Evolutionary conservation across 2,113 vertebrate species (phyloP), one percentile per base, ranked within the genome.

Genomic region (Hyperopisus bebe): DNA sequence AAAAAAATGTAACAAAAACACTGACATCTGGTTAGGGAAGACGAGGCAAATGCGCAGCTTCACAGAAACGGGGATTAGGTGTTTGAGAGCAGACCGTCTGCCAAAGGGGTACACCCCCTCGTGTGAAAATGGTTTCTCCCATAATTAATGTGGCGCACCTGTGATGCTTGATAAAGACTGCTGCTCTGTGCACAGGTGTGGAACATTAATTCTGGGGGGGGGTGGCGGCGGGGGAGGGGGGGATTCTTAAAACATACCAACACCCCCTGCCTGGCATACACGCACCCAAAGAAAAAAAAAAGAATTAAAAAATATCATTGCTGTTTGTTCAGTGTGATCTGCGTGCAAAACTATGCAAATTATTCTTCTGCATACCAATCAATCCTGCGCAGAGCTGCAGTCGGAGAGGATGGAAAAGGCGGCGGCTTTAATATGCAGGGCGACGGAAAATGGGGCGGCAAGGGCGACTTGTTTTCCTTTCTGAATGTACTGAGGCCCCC

Each of bases 121-220:
- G 89, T 88, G 91, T 92, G 93, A 95, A 91, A 95, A 96, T 95
- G 95, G 95, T 95, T 96, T 96, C 94, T 95, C 92, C 95, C 94
- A 95, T 95, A 95, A 95, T 96, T 96, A 96, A 96, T 95, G 95
- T 94, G 94, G 94, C 94, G 94, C 96, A 96, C 96, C 96, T 96
- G 96, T 95, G 95, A 96, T 96, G 95, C 95, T 95, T 93, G 96
- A 96, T 96, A 96, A 96, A 95, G 95, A 94, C 94, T 93, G 95
- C 93, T 92, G 94, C 94, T 93, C 95, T 95, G 94, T 95, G 95
- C 96, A 96, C 96, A 96, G 96, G 96, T 96, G 96, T 95, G 95
- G 95, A 96, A 96, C 96, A 96, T 96, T 95, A 96, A 95, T 96
- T 96, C 95, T 95, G 95, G 95, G 95, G 95, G 95, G 95, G 95